Percentiles rank a stretch among this genome's conserved stretches.
Conservation (phyloP, 2,888 invertebrate species). For the Athrips mouffetella region DNA sequence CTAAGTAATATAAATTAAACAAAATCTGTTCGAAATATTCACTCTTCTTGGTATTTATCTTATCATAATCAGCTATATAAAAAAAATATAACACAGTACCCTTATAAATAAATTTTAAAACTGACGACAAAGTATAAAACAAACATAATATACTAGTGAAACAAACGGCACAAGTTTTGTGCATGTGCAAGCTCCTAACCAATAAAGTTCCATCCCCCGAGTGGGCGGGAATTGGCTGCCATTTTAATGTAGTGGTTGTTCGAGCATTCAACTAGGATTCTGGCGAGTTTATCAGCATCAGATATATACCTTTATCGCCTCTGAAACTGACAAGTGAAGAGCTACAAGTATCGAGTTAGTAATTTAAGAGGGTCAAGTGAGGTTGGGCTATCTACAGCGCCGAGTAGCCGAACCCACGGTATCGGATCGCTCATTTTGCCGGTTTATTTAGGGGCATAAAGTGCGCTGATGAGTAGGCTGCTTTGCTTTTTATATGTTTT, state of each 20-base stretch:
- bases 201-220: constrained; percentile 6
- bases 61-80: neutral
- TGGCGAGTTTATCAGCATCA: constrained; percentile 4
- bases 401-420: neutral
- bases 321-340: constrained; percentile 20
- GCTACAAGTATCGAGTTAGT: constrained; percentile 20
- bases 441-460: constrained; percentile 7
- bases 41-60: no score
- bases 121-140: neutral
- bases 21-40: no score
- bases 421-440: constrained; percentile 17
- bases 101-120: neutral
- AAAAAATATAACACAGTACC: neutral
- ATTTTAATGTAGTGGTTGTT: constrained; percentile 28
- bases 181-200: constrained; percentile 8
- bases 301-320: constrained; percentile 20
- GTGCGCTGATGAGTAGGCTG: constrained; percentile 2
- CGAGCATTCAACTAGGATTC: constrained; percentile 14
- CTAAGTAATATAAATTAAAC: no score
- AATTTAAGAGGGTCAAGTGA: constrained; percentile 22
- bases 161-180: constrained; percentile 6
- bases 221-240: constrained; percentile 34
- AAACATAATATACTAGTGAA: neutral
- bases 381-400: constrained; percentile 3
- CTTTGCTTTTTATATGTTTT: constrained; percentile 4